A percentile compares a stretch with the other conserved stretches of the same genome.
Evolutionary conservation across 1,140 invertebrate species (phyloP).

Genomic region (Eupeodes corollae): DNA sequence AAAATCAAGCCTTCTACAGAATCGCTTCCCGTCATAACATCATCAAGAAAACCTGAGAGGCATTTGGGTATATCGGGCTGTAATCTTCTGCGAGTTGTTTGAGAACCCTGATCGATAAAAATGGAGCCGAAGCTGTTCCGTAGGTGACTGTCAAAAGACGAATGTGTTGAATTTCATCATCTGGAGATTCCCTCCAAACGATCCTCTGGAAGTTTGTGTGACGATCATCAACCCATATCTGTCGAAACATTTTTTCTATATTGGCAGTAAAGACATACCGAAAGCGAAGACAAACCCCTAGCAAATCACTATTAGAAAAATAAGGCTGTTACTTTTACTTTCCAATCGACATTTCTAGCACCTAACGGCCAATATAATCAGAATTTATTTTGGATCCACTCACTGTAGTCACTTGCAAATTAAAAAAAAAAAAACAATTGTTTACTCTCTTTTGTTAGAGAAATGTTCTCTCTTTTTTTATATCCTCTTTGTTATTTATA

Average conservation of each 20-base stretch:
- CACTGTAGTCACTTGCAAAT: no score
- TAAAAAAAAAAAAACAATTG: no score
- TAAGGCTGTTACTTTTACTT: no score
- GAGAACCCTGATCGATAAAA: constrained; percentile 9
- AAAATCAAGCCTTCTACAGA: constrained; percentile 11
- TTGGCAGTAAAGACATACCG: constrained; percentile 26
- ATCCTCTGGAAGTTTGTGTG: constrained; percentile 35
- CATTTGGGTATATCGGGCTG: constrained; percentile 14
- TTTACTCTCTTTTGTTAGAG: no score
- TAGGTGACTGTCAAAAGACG: constrained; percentile 35
- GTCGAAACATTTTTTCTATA: constrained; percentile 37
- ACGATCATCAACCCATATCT: constrained; percentile 24
- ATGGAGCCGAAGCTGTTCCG: constrained; percentile 32
- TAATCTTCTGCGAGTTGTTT: constrained; percentile 28
- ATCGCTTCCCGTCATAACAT: constrained; percentile 19
- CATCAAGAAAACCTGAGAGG: constrained; percentile 21
- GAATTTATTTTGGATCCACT: no score
- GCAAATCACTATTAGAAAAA: constrained; percentile 38
- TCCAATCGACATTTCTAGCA: no score
- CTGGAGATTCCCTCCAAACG: constrained; percentile 27
- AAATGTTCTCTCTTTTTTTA: no score
- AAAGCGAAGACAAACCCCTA: constrained; percentile 34
- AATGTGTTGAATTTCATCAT: constrained; percentile 20
- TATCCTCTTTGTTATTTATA: no score
- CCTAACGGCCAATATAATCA: no score